phyloP scores from a whole-genome alignment of 2,113 vertebrate species.

The Scortum barcoo region DNA sequence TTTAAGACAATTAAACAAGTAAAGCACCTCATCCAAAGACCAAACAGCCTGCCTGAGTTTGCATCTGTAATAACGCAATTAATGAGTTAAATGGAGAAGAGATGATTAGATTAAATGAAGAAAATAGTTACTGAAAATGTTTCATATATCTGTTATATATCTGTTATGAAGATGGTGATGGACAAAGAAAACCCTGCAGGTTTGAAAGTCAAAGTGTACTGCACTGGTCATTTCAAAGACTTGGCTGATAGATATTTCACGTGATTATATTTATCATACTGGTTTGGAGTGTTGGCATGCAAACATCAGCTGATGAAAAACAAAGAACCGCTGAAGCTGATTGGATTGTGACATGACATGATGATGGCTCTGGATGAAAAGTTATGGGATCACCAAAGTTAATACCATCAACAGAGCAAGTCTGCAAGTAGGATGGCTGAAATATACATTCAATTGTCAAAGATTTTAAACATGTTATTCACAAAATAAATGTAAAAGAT shows the following conservation, averaged over 20 bases:
- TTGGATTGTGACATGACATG: too few relatives aligned
- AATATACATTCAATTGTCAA: neutral
- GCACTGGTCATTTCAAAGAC: neutral
- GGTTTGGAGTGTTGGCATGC: neutral
- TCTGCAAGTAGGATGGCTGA: neutral
- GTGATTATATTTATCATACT: neutral
- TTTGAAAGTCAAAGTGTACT: neutral
- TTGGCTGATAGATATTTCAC: neutral
- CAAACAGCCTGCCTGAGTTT: neutral
- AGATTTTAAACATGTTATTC: too few relatives aligned
- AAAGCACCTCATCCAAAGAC: slow-evolving; percentile 15
- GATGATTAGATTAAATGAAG: neutral
- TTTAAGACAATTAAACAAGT: slow-evolving; percentile 29
- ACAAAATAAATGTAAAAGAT: too few relatives aligned
- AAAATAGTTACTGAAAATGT: neutral
- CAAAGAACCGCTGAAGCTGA: neutral
- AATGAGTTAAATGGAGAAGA: neutral
- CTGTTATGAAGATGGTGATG: neutral
- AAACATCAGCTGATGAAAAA: neutral
- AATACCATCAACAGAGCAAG: neutral
- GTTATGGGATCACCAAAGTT: neutral
- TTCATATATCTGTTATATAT: too few relatives aligned
- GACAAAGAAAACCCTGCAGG: neutral
- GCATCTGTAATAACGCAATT: neutral
- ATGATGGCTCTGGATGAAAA: neutral